Evolutionary conservation across 2,113 vertebrate genomes (phyloP).

Genomic region (Hyaena hyaena): DNA sequence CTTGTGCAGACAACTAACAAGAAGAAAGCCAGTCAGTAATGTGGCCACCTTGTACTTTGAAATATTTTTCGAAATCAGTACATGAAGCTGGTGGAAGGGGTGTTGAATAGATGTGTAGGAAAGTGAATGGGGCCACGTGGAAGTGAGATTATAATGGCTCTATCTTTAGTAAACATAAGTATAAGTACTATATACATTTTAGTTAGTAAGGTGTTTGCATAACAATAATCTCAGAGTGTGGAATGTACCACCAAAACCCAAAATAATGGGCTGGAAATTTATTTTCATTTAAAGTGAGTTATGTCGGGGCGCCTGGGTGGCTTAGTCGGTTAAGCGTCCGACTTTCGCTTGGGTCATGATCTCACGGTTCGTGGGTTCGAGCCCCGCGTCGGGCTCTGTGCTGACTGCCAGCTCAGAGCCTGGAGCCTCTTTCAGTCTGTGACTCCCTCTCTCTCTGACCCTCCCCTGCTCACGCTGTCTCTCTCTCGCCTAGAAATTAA

Average conservation of each 20-base stretch:
- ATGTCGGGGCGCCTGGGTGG: no score
- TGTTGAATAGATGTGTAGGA: not conserved
- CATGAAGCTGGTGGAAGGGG: not conserved
- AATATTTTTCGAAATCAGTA: not conserved
- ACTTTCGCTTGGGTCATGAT: no score
- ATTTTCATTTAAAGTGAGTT: conserved; percentile 10
- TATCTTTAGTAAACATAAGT: not conserved
- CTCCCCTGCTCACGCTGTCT: no score
- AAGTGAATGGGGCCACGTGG: not conserved
- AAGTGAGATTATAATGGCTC: not conserved
- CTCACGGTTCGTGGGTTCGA: no score
- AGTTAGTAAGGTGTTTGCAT: not conserved
- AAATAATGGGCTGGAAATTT: not conserved
- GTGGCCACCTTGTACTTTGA: not conserved
- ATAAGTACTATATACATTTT: not conserved
- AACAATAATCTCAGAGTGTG: not conserved
- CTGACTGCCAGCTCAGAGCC: no score
- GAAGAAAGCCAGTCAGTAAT: not conserved
- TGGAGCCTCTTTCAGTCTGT: no score
- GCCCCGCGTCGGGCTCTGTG: no score
- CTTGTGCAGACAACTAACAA: not conserved
- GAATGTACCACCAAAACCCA: not conserved
- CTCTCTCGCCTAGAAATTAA: no score
- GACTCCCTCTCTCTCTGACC: no score
- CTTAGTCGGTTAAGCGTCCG: no score